phyloP scores from a whole-genome alignment of 1,140 invertebrate genomes.

The Trichogramma pretiosum region DNA sequence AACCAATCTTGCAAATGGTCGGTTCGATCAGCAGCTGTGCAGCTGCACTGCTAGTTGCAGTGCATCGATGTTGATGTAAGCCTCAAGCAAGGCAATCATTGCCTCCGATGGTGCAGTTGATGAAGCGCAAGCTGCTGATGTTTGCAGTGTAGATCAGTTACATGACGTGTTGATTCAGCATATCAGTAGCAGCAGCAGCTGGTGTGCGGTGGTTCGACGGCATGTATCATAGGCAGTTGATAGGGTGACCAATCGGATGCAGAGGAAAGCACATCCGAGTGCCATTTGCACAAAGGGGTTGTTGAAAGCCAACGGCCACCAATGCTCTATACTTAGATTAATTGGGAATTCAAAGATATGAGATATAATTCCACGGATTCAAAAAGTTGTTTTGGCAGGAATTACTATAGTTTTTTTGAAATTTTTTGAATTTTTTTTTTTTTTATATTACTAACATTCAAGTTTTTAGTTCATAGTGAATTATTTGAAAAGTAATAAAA shows the following conservation, averaged over 20 bases:
- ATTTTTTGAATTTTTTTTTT: too few relatives aligned
- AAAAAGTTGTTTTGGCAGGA: conserved; percentile 20
- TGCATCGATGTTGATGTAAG: conserved; percentile 7
- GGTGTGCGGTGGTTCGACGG: conserved; percentile 12
- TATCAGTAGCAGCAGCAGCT: conserved; percentile 8
- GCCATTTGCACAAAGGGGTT: conserved; percentile 46
- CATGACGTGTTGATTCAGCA: conserved; percentile 1
- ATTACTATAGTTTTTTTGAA: too few relatives aligned
- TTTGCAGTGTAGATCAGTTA: too few relatives aligned
- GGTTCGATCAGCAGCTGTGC: too few relatives aligned
- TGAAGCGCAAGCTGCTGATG: conserved; percentile 5
- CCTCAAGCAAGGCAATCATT: conserved; percentile 3
- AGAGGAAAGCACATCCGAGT: conserved; percentile 42
- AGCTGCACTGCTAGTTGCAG: too few relatives aligned
- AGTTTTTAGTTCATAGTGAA: conserved; percentile 13
- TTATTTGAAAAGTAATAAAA: conserved; percentile 2
- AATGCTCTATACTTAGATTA: conserved; percentile 48
- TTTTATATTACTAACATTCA: not conserved
- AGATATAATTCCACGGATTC: conserved; percentile 36
- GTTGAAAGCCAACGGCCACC: conserved; percentile 44
- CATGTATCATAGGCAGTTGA: conserved; percentile 29
- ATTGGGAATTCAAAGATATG: conserved; percentile 46
- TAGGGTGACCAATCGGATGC: conserved; percentile 42
- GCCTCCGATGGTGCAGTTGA: conserved; percentile 1
- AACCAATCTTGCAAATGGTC: too few relatives aligned